A percentile compares a stretch with the other conserved stretches of the same genome.
Evolutionary conservation across 2,113 vertebrate genomes (phyloP).

Genomic region (Apodemus sylvaticus): DNA sequence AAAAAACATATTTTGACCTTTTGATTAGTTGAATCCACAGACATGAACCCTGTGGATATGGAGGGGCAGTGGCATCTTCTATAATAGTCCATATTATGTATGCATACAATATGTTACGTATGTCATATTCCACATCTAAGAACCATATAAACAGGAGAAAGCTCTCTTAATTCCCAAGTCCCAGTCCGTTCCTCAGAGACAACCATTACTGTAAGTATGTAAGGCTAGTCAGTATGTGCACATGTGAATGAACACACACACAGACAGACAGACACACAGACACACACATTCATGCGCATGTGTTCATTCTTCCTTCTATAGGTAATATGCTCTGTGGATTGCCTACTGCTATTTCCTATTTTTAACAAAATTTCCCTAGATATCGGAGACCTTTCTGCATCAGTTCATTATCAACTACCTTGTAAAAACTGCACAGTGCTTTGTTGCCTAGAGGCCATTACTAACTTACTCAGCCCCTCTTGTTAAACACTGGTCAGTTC

Average conservation of each 20-base stretch:
- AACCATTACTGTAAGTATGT: background rate
- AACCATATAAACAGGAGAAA: background rate
- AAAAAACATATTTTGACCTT: background rate
- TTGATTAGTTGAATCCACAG: background rate
- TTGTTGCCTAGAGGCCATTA: fast-evolving
- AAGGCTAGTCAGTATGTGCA: background rate
- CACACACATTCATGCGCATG: background rate
- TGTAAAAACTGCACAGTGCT: fast-evolving
- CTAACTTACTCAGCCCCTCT: background rate
- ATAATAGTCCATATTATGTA: too few relatives aligned
- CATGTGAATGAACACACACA: background rate
- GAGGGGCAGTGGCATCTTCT: background rate
- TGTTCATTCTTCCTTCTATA: background rate
- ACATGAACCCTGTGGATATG: background rate
- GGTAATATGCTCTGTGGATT: background rate
- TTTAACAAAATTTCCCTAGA: background rate
- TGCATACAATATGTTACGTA: too few relatives aligned
- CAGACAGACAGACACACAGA: background rate
- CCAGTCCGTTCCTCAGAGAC: background rate
- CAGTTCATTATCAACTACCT: background rate
- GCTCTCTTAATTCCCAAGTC: background rate
- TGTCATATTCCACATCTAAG: background rate
- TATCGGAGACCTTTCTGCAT: background rate
- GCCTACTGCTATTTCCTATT: too few relatives aligned
- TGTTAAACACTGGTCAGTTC: background rate